phyloP scores from a whole-genome alignment of 2,888 invertebrate species.

The Helicoverpa assulta region DNA sequence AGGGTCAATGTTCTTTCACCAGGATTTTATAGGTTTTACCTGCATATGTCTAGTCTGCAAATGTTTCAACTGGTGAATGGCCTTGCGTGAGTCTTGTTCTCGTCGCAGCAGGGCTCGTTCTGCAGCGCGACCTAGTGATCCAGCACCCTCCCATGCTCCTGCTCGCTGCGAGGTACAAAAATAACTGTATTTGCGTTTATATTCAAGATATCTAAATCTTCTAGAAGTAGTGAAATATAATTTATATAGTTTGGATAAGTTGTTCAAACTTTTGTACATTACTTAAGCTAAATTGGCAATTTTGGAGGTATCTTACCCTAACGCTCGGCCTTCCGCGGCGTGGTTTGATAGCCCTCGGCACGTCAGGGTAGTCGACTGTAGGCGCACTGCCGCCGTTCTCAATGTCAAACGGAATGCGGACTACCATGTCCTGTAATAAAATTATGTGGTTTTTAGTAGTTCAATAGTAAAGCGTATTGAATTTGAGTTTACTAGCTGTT shows the following conservation, averaged over 20 bases:
- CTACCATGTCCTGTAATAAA: conserved; percentile 77
- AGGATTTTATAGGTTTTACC: conserved; percentile 62
- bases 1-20: background rate
- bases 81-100: conserved; percentile 86
- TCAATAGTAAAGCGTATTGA: too few relatives aligned
- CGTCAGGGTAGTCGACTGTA: conserved; percentile 73
- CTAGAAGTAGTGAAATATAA: too few relatives aligned
- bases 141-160: conserved; percentile 78
- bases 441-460: background rate
- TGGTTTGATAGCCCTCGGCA: conserved; percentile 78
- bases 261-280: too few relatives aligned
- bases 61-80: conserved; percentile 85
- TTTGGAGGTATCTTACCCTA: conserved; percentile 68
- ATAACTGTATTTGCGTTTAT: background rate
- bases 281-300: background rate
- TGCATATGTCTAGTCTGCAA: conserved; percentile 85
- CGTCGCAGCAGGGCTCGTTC: conserved; percentile 83
- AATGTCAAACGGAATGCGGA: conserved; percentile 86
- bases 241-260: too few relatives aligned
- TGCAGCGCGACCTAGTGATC: conserved; percentile 80
- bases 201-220: too few relatives aligned
- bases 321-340: conserved; percentile 83
- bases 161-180: conserved; percentile 67
- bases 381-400: conserved; percentile 73
- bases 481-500: too few relatives aligned